These are phyloP conservation scores for Hemicordylus capensis DNA, from an alignment of 2,113 vertebrate species.

Conservation along the genomic window DNA sequence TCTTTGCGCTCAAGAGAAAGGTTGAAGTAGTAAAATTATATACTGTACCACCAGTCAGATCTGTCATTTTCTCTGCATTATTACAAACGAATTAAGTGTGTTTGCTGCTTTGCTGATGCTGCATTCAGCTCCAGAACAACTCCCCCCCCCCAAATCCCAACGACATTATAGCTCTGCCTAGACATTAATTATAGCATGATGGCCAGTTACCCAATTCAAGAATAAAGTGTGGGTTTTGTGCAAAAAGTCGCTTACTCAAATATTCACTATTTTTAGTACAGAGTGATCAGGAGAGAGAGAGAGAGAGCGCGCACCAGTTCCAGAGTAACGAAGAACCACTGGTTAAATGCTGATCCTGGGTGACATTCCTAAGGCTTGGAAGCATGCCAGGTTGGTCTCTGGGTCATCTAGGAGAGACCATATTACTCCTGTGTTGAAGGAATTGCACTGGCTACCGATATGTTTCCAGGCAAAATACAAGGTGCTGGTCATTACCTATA, in stretches of 20 bases:
- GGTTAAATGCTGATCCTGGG: no score
- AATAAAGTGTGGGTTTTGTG: constrained; percentile 29
- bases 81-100: constrained; percentile 12
- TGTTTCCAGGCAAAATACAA: no score
- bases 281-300: constrained; percentile 18
- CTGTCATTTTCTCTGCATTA: constrained; percentile 8
- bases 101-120: constrained; percentile 5
- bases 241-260: constrained; percentile 50
- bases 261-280: not conserved
- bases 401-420: no score
- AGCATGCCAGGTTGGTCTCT: no score
- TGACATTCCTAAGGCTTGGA: no score
- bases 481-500: no score
- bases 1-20: not conserved
- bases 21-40: not conserved
- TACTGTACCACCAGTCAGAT: not conserved
- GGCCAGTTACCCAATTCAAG: constrained; percentile 34
- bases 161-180: not conserved
- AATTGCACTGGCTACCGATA: no score
- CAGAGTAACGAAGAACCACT: no score
- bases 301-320: no score
- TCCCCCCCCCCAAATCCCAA: not conserved
- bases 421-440: no score
- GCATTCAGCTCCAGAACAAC: not conserved
- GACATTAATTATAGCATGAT: constrained; percentile 43